A percentile compares a stretch with the other conserved stretches of the same genome.
These are phyloP conservation scores for Peromyscus maniculatus DNA, from an alignment of 2,113 vertebrate species.

Conservation along the genomic window DNA sequence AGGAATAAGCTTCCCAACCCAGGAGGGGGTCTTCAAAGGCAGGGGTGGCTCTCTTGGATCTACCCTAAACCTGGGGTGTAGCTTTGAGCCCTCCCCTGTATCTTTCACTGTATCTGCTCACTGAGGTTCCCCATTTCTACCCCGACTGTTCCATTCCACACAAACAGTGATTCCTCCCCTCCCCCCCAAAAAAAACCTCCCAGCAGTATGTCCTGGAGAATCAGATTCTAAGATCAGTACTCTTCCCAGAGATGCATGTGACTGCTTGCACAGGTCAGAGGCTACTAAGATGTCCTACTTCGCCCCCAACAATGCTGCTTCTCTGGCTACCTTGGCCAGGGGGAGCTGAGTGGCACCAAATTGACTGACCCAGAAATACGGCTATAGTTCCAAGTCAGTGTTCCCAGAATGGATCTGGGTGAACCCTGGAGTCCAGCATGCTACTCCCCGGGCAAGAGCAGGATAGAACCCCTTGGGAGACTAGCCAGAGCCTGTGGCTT, in stretches of 20 bases:
- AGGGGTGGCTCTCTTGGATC: background rate
- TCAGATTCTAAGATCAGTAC: background rate
- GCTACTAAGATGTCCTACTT: background rate
- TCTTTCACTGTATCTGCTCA: background rate
- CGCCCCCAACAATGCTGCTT: background rate
- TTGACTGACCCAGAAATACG: background rate
- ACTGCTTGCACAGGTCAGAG: background rate
- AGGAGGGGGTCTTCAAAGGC: background rate
- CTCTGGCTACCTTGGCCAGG: background rate
- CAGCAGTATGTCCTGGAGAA: background rate
- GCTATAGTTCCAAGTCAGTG: background rate
- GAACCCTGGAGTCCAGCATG: background rate
- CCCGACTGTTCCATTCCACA: background rate
- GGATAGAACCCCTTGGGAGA: background rate
- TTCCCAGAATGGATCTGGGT: background rate
- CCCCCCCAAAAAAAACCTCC: background rate
- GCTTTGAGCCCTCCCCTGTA: background rate
- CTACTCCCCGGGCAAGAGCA: rapidly evolving
- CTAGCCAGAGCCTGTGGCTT: background rate
- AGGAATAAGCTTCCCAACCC: background rate
- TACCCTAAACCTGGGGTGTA: background rate
- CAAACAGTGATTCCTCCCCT: background rate
- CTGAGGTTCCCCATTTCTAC: background rate
- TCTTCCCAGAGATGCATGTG: background rate
- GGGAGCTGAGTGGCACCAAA: background rate